Evolutionary conservation across 2,797 vertebrate genomes (phyloP).

Genomic region (Anguilla anguilla): DNA sequence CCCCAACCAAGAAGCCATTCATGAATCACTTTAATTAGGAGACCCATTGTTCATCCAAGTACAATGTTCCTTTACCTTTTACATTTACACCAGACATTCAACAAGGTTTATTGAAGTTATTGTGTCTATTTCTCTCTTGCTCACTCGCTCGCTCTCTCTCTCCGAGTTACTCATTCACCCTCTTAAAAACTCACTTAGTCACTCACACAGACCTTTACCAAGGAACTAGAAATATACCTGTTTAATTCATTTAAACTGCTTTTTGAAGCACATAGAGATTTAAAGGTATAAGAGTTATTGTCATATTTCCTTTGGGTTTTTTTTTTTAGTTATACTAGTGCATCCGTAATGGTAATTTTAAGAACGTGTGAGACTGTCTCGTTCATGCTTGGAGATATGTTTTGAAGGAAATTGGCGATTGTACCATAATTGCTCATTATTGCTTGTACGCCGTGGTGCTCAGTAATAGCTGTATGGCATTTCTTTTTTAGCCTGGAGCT

Average conservation of each 20-base stretch:
- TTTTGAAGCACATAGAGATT: background rate
- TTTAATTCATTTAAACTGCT: background rate
- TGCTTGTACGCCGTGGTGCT: background rate
- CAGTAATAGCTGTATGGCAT: background rate
- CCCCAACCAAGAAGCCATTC: constrained; percentile 5
- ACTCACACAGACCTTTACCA: background rate
- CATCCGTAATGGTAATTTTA: background rate
- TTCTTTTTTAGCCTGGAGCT: background rate
- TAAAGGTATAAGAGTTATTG: background rate
- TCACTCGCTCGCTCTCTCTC: background rate
- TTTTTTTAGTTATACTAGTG: background rate
- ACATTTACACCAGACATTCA: constrained; percentile 17
- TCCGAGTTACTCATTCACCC: background rate
- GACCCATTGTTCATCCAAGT: background rate
- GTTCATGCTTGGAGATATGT: background rate
- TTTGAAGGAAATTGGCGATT: constrained; percentile 16
- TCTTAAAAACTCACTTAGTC: background rate
- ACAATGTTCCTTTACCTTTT: background rate
- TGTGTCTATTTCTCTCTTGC: background rate
- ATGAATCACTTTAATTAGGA: constrained; percentile 17
- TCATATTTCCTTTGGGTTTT: background rate
- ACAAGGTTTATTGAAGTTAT: background rate
- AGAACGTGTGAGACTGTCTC: background rate
- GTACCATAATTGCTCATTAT: constrained; percentile 9
- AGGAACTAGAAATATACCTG: background rate